Base-by-base conservation (phyloP, 1,140 invertebrate genomes). In the Ridgeia piscesae region DNA sequence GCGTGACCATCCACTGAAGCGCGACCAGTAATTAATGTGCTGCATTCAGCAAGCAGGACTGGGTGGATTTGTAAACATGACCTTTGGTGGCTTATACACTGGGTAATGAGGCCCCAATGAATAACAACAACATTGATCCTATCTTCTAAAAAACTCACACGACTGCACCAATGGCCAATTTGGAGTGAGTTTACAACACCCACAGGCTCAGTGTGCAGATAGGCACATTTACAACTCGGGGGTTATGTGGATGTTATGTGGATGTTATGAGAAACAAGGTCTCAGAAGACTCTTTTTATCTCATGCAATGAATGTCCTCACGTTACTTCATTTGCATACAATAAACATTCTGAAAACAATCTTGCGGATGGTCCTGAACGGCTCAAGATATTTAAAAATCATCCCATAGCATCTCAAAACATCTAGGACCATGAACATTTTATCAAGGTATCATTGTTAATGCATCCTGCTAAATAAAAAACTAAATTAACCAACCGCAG, bases 241-340 rank as follows among this genome's bases (percentile, higher is more conserved):
- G 17, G 2, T 77, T 21, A 77, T 77, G 6, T 77, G 58, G 58
- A 77, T 77, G 2, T 77, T 21, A 77, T 77, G 6, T 77, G 58
- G 58, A 77, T 77, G 58, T 77, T 77, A 77, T 21, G 92, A 93
- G 92, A 93, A 88, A 48, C 21, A 77, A 91, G 34, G 34, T 58
- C 33, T 35, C 35, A 50, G 34, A 89, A 93, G 77, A 33, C 48
- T 48, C 42, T 35, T 89, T 11, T 14, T 34, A 58, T 35, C 35
- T 50, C 33, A 50, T 58, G 33, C 50, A 27, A 58, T 91, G 89
- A 77, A 91, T 91, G 91, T 90, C 35, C 35, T 91, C 33, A 35
- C 0, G 33, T 34, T 27, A 92, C 93, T 92, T 1, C 27, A 77
- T n/a, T n/a, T 31, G 27, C 11, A 31, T 31, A 21, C 11, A 42